Base-by-base conservation (phyloP, 2,888 invertebrate genomes). In the Eurois occulta region DNA sequence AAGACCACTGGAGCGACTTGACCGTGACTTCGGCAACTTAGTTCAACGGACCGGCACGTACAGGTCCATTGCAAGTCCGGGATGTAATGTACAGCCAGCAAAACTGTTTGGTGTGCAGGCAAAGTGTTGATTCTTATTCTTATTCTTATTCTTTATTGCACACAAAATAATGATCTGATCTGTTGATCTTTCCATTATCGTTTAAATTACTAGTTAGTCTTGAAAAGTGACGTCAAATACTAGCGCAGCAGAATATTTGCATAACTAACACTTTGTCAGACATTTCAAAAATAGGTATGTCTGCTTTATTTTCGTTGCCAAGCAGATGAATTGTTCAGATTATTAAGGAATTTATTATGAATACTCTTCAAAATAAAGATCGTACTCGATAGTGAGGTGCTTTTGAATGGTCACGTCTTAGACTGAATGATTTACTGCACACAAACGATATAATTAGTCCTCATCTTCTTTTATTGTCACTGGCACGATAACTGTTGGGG, bases 11-110 rank as follows among this genome's bases (percentile, higher is more conserved):
- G 72, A 81, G 52, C 43, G 21, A 83, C 52, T 80, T 78, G 81
- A 74, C 85, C 83, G 64, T 73, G 86, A 79, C 75, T 83, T 62
- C 48, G 46, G 62, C 28, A 86, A 72, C 69, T 83, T 64, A 78
- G 84, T 71, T 68, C 67, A 83, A 83, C 79, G 48, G 73, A 72
- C 65, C 86, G 72, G 58, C 78, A 58, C 82, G 41, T 81, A 67
- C 66, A 64, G 41, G 72, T 75, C 48, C 79, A 68, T 62, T 70
- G 78, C 70, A 72, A 75, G 71, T 77, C 65, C 55, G 43, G 58
- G 46, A 18, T 55, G 41, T 62, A 52, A 35, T 21, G 86, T 84
- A 74, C 86, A 67, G 60, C n/a, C 52, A 13, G 28, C 41, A 28
- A 60, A 79, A 52, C 4, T 41, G 4, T 41, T 65, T 41, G 35